Evolutionary conservation across 2,797 vertebrate genomes (phyloP).

Genomic region (Cossypha niveicapilla): DNA sequence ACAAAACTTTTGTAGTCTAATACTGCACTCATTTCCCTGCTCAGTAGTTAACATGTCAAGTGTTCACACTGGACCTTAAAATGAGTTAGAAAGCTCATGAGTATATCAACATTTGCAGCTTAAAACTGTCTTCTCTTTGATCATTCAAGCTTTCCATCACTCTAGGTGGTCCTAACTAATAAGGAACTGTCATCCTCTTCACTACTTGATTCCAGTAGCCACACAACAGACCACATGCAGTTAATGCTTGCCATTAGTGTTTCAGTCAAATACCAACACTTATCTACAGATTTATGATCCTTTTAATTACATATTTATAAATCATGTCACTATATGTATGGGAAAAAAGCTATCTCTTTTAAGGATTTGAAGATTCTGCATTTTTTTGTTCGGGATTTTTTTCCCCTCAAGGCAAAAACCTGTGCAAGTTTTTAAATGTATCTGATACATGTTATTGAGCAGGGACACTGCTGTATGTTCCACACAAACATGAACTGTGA

Average conservation of each 20-base stretch:
- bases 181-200: slow-evolving; percentile 59
- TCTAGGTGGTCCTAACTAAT: slow-evolving; percentile 72
- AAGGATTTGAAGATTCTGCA: neutral
- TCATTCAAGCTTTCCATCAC: slow-evolving; percentile 62
- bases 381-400: neutral
- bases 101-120: slow-evolving; percentile 53
- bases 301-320: slow-evolving; percentile 35
- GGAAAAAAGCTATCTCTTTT: neutral
- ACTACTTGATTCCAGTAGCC: slow-evolving; percentile 44
- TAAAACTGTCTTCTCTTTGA: slow-evolving; percentile 66
- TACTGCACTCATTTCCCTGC: neutral
- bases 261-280: slow-evolving; percentile 8
- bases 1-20: neutral
- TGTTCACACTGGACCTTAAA: slow-evolving; percentile 17
- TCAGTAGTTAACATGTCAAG: slow-evolving; percentile 7
- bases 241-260: slow-evolving; percentile 18
- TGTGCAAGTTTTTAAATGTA: neutral
- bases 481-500: neutral
- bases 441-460: neutral
- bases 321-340: neutral
- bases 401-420: neutral
- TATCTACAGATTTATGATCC: neutral
- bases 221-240: slow-evolving; percentile 29
- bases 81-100: slow-evolving; percentile 52
- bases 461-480: neutral